Evolutionary conservation across 2,113 vertebrate species (phyloP), one percentile per base, ranked within the genome.

Genomic region (Azemiops feae): DNA sequence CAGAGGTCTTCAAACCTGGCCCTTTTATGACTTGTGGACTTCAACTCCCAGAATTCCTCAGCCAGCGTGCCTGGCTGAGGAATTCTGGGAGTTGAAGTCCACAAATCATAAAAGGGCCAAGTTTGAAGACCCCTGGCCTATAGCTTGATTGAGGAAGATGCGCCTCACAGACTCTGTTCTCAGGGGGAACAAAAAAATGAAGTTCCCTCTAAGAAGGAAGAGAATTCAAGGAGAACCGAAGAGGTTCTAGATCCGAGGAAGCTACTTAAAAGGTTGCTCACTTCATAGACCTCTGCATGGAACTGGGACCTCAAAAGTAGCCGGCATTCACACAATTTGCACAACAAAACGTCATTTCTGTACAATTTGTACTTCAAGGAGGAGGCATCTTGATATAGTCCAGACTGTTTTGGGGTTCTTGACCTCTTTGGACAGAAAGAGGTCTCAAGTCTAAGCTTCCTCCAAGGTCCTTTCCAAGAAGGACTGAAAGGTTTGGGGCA

Each of bases 401-500:
- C 86, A 81, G n/a, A 8, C 69, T 81, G 16, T 22, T 74, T 74
- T 22, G 45, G 87, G 87, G 27, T 85, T 9, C 45, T 88, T 85
- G 25, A 16, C 1, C 0, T 53, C 9, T 94, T 94, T 60, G 60
- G 85, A 91, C 52, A n/a, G 57, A 23, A 86, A 93, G 45, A 43
- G 0, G 1, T 5, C 93, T 92, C n/a, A 92, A 91, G 93, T 89
- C 0, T 0, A 27, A 92, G 45, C 30, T 69, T 57, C 57, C 89
- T 94, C 55, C 2, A 0, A 50, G 91, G 57, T 50, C 30, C 9
- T 3, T 25, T 69, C 0, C 0, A 0, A 58, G 47, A 88, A 91
- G 91, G 90, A 85, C 90, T 14, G 93, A 81, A 54, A 0, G 87
- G 89, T 50, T 95, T 94, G 92, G 94, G 91, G 87, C 89, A 34